Evolutionary conservation across 2,888 invertebrate genomes (phyloP).

Genomic region (Sesia bembeciformis): DNA sequence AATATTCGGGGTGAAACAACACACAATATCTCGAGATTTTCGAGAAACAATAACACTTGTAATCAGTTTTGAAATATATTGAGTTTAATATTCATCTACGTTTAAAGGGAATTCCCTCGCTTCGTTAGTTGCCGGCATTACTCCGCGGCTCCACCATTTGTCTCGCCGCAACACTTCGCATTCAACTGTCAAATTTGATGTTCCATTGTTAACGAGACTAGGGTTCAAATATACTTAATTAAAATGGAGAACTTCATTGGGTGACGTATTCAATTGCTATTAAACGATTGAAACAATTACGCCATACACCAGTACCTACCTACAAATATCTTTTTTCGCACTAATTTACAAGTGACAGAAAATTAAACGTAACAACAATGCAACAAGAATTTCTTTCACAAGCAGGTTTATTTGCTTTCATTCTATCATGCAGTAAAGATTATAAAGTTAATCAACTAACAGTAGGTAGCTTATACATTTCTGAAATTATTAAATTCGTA

Average conservation of each 20-base stretch:
- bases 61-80: slow-evolving; percentile 22
- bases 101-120: slow-evolving; percentile 7
- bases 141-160: slow-evolving; percentile 20
- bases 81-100: slow-evolving; percentile 13
- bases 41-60: slow-evolving; percentile 7
- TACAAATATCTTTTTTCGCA: background rate
- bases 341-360: no score
- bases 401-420: no score
- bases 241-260: background rate
- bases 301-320: background rate
- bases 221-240: slow-evolving; percentile 2
- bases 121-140: background rate
- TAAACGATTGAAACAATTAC: background rate
- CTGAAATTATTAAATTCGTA: no score
- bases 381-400: no score
- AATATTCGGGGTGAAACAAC: background rate
- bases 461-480: no score
- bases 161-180: slow-evolving; percentile 27
- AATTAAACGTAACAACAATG: no score
- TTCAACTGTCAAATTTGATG: slow-evolving; percentile 43
- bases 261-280: background rate
- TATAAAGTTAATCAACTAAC: no score
- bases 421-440: no score
- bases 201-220: slow-evolving; percentile 29
- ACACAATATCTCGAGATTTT: background rate